Percentiles rank a stretch among this genome's conserved stretches.
Evolutionary conservation across 2,113 vertebrate species (phyloP).

Genomic region (Ctenomys sociabilis): DNA sequence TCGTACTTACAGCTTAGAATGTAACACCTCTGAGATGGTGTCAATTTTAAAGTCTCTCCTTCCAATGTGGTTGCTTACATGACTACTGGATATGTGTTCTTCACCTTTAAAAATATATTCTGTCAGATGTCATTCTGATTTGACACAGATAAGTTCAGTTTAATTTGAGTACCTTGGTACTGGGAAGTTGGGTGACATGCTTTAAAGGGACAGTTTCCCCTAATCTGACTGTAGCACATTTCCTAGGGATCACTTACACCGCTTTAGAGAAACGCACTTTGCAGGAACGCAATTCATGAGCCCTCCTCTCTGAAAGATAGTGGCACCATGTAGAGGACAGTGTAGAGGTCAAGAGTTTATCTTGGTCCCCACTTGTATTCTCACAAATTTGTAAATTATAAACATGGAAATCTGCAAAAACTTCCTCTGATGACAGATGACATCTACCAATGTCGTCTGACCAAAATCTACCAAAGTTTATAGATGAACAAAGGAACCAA

Average conservation of each 20-base stretch:
- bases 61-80: not conserved
- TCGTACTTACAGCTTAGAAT: not conserved
- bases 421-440: not conserved
- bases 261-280: fast-evolving
- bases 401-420: not conserved
- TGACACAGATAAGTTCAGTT: not conserved
- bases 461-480: not conserved
- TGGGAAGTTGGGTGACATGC: not conserved
- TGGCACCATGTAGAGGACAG: too few relatives aligned
- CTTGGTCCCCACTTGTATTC: not conserved
- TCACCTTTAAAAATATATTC: not conserved
- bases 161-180: not conserved
- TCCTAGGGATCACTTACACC: fast-evolving
- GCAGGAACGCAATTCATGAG: fast-evolving
- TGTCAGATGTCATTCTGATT: not conserved
- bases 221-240: not conserved
- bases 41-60: not conserved
- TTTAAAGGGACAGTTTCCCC: not conserved
- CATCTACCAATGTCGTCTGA: not conserved
- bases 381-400: not conserved
- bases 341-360: not conserved
- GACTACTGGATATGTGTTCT: not conserved
- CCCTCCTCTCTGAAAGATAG: fast-evolving
- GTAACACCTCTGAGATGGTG: not conserved
- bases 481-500: not conserved